phyloP scores from a whole-genome alignment of 2,113 vertebrate species.

The Columbina picui region DNA sequence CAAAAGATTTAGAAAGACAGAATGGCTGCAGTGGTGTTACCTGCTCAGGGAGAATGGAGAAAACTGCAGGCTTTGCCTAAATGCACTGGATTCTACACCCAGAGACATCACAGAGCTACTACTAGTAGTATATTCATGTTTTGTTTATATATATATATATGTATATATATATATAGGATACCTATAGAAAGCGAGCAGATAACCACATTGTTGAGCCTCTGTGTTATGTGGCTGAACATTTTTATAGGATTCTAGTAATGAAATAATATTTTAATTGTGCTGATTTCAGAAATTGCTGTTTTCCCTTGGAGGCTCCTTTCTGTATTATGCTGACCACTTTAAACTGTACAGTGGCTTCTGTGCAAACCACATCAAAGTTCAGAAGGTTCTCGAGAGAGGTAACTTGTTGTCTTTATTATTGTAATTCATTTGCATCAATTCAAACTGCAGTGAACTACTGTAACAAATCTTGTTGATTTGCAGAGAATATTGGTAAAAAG shows the following conservation, averaged over 20 bases:
- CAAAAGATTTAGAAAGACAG: not conserved
- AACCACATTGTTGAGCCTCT: not conserved
- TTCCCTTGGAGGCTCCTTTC: slow-evolving; percentile 95
- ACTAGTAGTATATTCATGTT: not conserved
- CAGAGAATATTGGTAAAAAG: not conserved
- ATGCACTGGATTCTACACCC: not conserved
- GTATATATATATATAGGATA: not conserved
- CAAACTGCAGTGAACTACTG: not conserved
- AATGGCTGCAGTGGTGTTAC: not conserved
- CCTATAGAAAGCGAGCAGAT: not conserved
- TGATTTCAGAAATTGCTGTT: slow-evolving; percentile 92
- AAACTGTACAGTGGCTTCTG: slow-evolving; percentile 98
- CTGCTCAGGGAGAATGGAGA: not conserved
- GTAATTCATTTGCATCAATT: not conserved
- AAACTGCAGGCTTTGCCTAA: not conserved
- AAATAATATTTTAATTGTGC: not conserved
- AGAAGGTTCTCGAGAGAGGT: slow-evolving; percentile 98
- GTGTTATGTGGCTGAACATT: not conserved
- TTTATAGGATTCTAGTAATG: not conserved
- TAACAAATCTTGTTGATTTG: not conserved
- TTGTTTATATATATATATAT: no score
- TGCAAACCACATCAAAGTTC: slow-evolving; percentile 97
- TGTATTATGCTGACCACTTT: slow-evolving; percentile 98
- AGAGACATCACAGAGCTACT: not conserved
- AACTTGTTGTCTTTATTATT: slow-evolving; percentile 32